These are phyloP conservation scores for Neoascia interrupta DNA, from an alignment of 2,888 invertebrate genomes.

Conservation along the genomic window DNA sequence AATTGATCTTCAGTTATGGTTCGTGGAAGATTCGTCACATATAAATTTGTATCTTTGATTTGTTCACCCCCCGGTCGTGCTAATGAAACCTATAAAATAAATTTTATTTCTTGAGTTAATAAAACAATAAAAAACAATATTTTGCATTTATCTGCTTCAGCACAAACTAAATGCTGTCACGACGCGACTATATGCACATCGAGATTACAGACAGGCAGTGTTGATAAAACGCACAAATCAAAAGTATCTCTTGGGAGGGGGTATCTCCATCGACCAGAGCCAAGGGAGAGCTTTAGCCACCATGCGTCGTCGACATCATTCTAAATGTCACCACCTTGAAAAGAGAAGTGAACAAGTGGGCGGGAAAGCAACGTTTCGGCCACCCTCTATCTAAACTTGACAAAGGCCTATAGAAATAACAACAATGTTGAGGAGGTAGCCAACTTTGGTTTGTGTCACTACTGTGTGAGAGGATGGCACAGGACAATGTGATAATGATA, in stretches of 20 bases:
- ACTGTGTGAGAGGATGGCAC: slow-evolving; percentile 3
- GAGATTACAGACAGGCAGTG: too few species aligned
- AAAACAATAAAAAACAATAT: background rate
- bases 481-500: slow-evolving; percentile 49
- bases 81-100: slow-evolving; percentile 86
- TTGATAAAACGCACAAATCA: too few species aligned
- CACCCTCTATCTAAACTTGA: slow-evolving; percentile 24
- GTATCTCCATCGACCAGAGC: too few species aligned
- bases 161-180: too few species aligned
- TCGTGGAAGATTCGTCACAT: slow-evolving; percentile 94
- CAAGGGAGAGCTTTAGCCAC: slow-evolving; percentile 1
- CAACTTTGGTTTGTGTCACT: slow-evolving; percentile 30
- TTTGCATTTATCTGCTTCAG: too few species aligned
- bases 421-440: slow-evolving; percentile 17
- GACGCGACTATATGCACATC: too few species aligned
- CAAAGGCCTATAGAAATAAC: slow-evolving; percentile 15
- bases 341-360: background rate
- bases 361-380: background rate
- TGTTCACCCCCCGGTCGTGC: slow-evolving; percentile 94
- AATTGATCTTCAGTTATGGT: slow-evolving; percentile 91
- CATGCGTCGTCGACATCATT: slow-evolving; percentile 34
- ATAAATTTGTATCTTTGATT: slow-evolving; percentile 96
- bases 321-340: slow-evolving; percentile 33
- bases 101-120: background rate
- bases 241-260: too few species aligned